Evolutionary conservation across 1,140 invertebrate genomes (phyloP).

Genomic region (Lordiphosa clarofinis): DNA sequence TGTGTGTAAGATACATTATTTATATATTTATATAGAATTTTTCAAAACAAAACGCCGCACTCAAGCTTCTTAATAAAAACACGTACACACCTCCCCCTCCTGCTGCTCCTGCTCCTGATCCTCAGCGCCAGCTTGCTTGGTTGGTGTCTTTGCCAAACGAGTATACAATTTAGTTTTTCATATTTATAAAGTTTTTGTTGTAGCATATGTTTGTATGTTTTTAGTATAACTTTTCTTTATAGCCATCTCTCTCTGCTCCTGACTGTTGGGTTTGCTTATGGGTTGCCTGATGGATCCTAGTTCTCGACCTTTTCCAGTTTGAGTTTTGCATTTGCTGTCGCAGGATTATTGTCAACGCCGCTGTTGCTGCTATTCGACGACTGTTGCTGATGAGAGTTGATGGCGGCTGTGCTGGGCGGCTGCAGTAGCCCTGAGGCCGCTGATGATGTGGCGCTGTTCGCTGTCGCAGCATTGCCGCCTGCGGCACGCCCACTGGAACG

Average conservation of each 20-base stretch:
- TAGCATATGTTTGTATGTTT: slow-evolving; percentile 44
- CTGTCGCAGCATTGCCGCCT: slow-evolving; percentile 64
- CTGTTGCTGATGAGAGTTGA: slow-evolving; percentile 78
- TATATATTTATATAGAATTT: slow-evolving; percentile 53
- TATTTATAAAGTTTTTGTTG: slow-evolving; percentile 55
- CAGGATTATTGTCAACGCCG: slow-evolving; percentile 76
- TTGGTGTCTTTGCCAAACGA: slow-evolving; percentile 72
- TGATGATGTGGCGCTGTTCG: slow-evolving; percentile 43
- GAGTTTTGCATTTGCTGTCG: slow-evolving; percentile 68
- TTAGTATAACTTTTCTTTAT: slow-evolving; percentile 35
- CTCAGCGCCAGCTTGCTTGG: slow-evolving; percentile 44
- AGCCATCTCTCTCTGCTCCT: slow-evolving; percentile 35
- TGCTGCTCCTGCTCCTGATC: slow-evolving; percentile 7
- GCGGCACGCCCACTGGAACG: slow-evolving; percentile 73
- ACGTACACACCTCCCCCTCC: slow-evolving; percentile 29
- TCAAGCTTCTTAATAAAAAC: slow-evolving; percentile 29
- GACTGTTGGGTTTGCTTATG: slow-evolving; percentile 37
- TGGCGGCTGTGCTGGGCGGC: slow-evolving; percentile 48
- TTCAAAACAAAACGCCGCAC: slow-evolving; percentile 24
- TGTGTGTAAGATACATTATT: slow-evolving; percentile 33
- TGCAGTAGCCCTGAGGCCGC: slow-evolving; percentile 39
- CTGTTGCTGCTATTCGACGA: slow-evolving; percentile 77
- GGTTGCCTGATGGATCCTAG: slow-evolving; percentile 48
- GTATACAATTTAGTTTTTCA: slow-evolving; percentile 66
- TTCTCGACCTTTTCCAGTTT: slow-evolving; percentile 60